Percentiles rank a stretch among this genome's conserved stretches.
phyloP scores from a whole-genome alignment of 2,888 invertebrate genomes.

The Napeogenes inachia region DNA sequence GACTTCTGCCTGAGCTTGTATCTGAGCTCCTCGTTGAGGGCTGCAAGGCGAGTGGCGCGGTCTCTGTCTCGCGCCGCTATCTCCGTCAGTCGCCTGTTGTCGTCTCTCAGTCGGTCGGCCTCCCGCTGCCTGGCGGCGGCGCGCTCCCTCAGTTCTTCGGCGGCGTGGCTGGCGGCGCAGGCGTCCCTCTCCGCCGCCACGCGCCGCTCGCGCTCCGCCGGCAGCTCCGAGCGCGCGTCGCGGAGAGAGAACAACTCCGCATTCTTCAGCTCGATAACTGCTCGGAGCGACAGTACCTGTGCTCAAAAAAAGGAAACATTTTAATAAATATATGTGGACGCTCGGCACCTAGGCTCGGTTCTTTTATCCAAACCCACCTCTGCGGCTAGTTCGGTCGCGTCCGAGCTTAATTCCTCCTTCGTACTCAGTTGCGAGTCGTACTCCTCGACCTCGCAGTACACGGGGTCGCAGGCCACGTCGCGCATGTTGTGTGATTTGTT shows the following conservation, averaged over 20 bases:
- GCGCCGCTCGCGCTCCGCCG: slow-evolving; percentile 85
- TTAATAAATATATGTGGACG: too few species aligned
- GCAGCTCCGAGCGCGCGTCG: slow-evolving; percentile 82
- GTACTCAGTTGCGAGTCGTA: slow-evolving; percentile 55
- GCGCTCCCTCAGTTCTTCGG: slow-evolving; percentile 91
- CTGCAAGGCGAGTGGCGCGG: slow-evolving; percentile 85
- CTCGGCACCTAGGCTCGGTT: too few species aligned
- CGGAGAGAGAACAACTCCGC: slow-evolving; percentile 88
- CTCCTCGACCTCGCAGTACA: slow-evolving; percentile 60
- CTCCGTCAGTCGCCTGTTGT: slow-evolving; percentile 84
- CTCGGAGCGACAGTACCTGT: slow-evolving; percentile 83
- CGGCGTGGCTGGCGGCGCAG: slow-evolving; percentile 86
- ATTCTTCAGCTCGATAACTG: slow-evolving; percentile 92
- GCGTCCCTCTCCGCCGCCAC: slow-evolving; percentile 84
- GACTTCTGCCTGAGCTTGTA: slow-evolving; percentile 91
- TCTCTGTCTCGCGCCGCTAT: slow-evolving; percentile 86
- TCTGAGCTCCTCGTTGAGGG: slow-evolving; percentile 92
- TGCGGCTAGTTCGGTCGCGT: slow-evolving; percentile 67
- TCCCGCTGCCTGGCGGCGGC: slow-evolving; percentile 85
- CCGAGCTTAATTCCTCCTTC: slow-evolving; percentile 67
- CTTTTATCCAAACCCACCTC: slow-evolving; percentile 49
- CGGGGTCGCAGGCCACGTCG: slow-evolving; percentile 70
- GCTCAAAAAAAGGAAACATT: not conserved
- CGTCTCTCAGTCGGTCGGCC: slow-evolving; percentile 74
- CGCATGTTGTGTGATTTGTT: slow-evolving; percentile 46